A percentile compares a stretch with the other conserved stretches of the same genome.
Evolutionary conservation across 2,113 vertebrate species (phyloP).

Genomic region (Coptodon bakossiorum): DNA sequence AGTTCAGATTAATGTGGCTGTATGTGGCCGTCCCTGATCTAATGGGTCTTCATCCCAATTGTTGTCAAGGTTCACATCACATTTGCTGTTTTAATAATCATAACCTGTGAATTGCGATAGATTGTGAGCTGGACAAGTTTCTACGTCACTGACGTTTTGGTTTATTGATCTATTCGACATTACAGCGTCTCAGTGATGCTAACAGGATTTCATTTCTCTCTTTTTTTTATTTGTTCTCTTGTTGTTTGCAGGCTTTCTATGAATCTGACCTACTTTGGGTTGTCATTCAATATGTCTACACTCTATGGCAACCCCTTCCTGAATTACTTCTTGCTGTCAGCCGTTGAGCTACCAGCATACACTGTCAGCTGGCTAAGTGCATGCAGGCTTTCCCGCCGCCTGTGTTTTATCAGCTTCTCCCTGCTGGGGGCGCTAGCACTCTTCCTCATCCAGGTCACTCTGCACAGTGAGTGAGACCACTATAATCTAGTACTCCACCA

Average conservation of each 20-base stretch:
- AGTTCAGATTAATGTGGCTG: not conserved
- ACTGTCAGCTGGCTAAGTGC: not conserved
- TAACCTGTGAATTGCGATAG: not conserved
- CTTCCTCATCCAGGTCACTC: constrained; percentile 15
- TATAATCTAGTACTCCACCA: too few relatives aligned
- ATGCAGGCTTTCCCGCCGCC: constrained; percentile 6
- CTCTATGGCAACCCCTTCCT: constrained; percentile 34
- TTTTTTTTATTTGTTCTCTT: not conserved
- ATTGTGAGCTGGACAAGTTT: not conserved
- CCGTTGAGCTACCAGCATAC: constrained; percentile 22
- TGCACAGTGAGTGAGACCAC: constrained; percentile 15
- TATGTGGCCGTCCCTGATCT: not conserved
- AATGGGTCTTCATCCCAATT: not conserved
- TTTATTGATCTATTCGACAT: not conserved
- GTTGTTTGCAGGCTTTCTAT: constrained; percentile 27
- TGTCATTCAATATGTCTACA: constrained; percentile 34
- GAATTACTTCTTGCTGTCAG: constrained; percentile 24
- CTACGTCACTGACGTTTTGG: not conserved
- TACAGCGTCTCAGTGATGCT: not conserved
- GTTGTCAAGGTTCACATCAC: not conserved
- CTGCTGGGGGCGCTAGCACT: constrained; percentile 27
- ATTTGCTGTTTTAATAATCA: not conserved
- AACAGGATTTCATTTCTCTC: not conserved
- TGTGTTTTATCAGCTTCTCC: not conserved
- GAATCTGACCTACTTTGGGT: constrained; percentile 6